Evolutionary conservation across 2,797 vertebrate species (phyloP), one percentile per base, ranked within the genome.

Genomic region (Chloroceryle inda): DNA sequence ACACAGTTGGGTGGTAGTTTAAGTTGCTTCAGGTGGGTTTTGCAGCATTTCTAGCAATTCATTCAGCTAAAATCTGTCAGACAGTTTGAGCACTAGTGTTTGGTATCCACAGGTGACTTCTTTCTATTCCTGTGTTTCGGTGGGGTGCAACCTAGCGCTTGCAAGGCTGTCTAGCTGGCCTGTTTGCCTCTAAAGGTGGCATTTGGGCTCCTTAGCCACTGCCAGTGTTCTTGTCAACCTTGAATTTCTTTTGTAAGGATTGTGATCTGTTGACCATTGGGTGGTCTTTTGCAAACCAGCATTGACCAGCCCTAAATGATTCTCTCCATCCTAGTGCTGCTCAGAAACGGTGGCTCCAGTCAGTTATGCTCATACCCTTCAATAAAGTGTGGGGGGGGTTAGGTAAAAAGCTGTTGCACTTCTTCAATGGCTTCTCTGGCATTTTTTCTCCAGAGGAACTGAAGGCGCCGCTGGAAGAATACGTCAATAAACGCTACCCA

Each of bases 401-500:
- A 4, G 38, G 37, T 42, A 50, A 9, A 55, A 50, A 50, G 14
- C 31, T 38, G 12, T 27, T 56, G n/a, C 50, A 38, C 22, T 18
- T 76, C 62, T 27, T 84, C 53, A 91, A 0, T 6, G 67, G 33
- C 10, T 33, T 94, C 33, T 88, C 63, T 96, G 71, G 62, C 26
- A 6, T 59, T 37, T 92, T 93, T 92, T 75, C 86, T 83, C 42
- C 97, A 99, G 99, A 99, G 97, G 99, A 99, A 96, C 98, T 99
- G 97, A 99, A 99, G 96, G 99, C 96, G 0, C 99, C 99, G 0
- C 96, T 99, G 86, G 99, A 99, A 91, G 99, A 99, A 23, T 99
- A 99, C 0, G 98, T 99, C 52, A 99, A 99, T 97, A 99, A 99
- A 33, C 98, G 99, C 29, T 99, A 99, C 97, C 99, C 99, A 0